These are phyloP conservation scores for Bradysia coprophila DNA, from an alignment of 1,140 invertebrate genomes.

Conservation along the genomic window DNA sequence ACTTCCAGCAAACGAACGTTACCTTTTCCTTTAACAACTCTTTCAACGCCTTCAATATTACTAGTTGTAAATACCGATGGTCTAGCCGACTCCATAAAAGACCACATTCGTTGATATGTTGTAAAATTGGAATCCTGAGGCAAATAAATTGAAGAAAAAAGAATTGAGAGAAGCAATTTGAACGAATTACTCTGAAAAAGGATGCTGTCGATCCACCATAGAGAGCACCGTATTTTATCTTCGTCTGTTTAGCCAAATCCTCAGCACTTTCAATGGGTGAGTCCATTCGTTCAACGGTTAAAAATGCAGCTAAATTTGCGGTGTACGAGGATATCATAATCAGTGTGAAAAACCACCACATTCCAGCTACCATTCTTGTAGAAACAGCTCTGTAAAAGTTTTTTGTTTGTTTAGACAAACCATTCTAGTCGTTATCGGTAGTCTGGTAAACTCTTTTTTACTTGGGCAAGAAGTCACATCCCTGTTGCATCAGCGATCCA, in stretches of 20 bases:
- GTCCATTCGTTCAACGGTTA: slow-evolving; percentile 92
- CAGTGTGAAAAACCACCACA: slow-evolving; percentile 97
- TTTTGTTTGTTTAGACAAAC: slow-evolving; percentile 3
- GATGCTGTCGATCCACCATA: slow-evolving; percentile 79
- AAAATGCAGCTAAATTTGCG: slow-evolving; percentile 90
- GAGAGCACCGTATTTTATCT: slow-evolving; percentile 92
- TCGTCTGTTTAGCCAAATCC: slow-evolving; percentile 89
- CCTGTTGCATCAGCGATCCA: slow-evolving; percentile 84
- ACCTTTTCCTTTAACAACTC: slow-evolving; percentile 67
- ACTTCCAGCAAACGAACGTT: no score
- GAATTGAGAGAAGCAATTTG: no score
- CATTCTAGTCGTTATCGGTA: no score
- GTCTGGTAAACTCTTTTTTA: slow-evolving; percentile 43
- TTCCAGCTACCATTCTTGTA: slow-evolving; percentile 75
- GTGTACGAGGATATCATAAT: slow-evolving; percentile 99
- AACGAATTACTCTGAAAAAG: slow-evolving; percentile 69
- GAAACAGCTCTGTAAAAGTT: slow-evolving; percentile 47
- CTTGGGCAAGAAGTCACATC: slow-evolving; percentile 80
- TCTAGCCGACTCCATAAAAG: slow-evolving; percentile 73
- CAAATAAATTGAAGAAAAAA: background rate
- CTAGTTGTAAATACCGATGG: slow-evolving; percentile 69
- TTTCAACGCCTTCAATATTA: slow-evolving; percentile 70
- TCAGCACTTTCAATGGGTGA: slow-evolving; percentile 91
- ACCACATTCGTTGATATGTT: slow-evolving; percentile 84
- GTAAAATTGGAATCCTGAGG: slow-evolving; percentile 80